These are phyloP conservation scores for Aphyosemion australe DNA, from an alignment of 2,113 vertebrate genomes.

Conservation along the genomic window DNA sequence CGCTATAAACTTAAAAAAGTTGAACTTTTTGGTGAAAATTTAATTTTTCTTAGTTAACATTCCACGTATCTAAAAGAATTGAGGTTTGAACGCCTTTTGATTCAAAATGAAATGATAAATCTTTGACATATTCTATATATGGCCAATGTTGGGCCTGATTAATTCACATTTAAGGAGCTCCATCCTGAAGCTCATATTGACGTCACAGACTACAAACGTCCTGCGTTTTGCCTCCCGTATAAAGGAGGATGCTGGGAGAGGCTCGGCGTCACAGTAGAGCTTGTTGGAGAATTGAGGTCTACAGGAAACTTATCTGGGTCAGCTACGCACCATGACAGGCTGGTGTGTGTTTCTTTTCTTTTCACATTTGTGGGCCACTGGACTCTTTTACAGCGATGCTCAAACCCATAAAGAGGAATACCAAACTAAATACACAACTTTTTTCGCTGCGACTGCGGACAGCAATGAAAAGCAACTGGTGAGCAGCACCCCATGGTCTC, in stretches of 20 bases:
- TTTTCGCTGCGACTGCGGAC: constrained; percentile 50
- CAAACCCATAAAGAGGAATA: constrained; percentile 46
- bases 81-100: no score
- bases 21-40: no score
- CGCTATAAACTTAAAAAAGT: no score
- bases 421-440: constrained; percentile 50
- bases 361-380: constrained; percentile 47
- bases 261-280: constrained; percentile 25
- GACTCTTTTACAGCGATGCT: constrained; percentile 28
- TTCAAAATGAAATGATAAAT: no score
- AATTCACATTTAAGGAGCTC: not conserved
- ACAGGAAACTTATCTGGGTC: constrained; percentile 68
- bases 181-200: constrained; percentile 5
- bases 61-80: no score
- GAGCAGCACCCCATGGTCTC: constrained; percentile 33
- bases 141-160: no score
- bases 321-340: constrained; percentile 52
- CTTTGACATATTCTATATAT: no score
- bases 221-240: constrained; percentile 43
- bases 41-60: no score
- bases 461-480: constrained; percentile 68
- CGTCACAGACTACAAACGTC: constrained; percentile 48
- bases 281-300: constrained; percentile 21
- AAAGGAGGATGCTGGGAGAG: constrained; percentile 52
- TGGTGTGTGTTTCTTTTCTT: constrained; percentile 37